These are phyloP conservation scores for Scarus forsteni DNA, from an alignment of 2,797 vertebrate genomes.

Conservation along the genomic window DNA sequence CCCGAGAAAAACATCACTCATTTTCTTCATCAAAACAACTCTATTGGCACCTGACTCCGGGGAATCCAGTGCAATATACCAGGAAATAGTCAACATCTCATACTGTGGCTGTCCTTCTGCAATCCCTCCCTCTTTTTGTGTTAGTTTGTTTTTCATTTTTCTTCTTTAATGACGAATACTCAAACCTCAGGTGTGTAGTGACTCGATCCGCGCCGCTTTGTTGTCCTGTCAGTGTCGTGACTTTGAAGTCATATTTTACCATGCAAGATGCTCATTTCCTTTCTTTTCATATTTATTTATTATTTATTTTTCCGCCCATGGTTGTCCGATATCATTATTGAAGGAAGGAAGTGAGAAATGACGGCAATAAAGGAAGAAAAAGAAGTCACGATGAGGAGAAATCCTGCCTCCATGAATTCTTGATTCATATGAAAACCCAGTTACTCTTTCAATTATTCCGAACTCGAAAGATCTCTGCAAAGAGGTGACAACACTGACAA, in stretches of 20 bases:
- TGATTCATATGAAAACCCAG: conserved; percentile 70
- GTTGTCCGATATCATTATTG: conserved; percentile 73
- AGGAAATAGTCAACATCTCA: conserved; percentile 71
- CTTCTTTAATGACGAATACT: conserved; percentile 70
- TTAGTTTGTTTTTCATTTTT: conserved; percentile 63
- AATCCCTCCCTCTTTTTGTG: background rate
- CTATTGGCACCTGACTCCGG: conserved; percentile 64
- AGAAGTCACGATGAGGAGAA: conserved; percentile 5
- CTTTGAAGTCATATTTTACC: conserved; percentile 78
- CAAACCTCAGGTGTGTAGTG: conserved; percentile 71
- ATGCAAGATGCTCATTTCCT: conserved; percentile 59
- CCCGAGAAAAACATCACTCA: conserved; percentile 63
- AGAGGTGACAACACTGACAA: conserved; percentile 80
- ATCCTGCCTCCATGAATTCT: conserved; percentile 33
- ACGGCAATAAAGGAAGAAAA: conserved; percentile 48
- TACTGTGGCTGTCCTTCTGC: conserved; percentile 48
- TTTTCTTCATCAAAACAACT: conserved; percentile 73
- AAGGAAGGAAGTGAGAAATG: conserved; percentile 59
- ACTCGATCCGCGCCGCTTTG: conserved; percentile 73
- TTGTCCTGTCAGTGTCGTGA: conserved; percentile 76
- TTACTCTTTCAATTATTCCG: conserved; percentile 85
- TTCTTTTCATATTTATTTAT: conserved; percentile 49
- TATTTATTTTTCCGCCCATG: conserved; percentile 58
- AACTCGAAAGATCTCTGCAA: conserved; percentile 74
- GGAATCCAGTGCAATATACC: conserved; percentile 72